Percentiles rank a stretch among this genome's conserved stretches.
phyloP scores from a whole-genome alignment of 2,113 vertebrate genomes.

The Zosterops borbonicus region DNA sequence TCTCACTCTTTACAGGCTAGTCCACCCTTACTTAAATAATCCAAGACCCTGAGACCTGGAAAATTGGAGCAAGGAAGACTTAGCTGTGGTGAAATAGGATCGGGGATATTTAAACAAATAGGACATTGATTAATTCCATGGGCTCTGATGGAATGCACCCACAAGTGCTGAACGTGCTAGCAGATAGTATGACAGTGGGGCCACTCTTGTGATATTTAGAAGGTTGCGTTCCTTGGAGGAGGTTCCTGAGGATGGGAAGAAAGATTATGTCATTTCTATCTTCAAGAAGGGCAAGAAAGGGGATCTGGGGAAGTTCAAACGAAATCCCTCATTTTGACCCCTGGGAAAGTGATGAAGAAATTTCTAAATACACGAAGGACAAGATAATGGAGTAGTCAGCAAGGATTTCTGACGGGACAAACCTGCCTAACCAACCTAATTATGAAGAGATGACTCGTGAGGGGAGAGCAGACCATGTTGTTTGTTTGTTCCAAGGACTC shows the following conservation, averaged over 20 bases:
- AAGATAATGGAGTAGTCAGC: neutral
- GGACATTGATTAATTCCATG: neutral
- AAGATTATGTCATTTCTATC: neutral
- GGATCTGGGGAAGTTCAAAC: neutral
- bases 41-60: neutral
- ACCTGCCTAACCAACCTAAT: neutral
- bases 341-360: neutral
- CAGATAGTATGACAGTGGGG: neutral
- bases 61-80: neutral
- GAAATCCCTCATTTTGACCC: neutral
- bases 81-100: neutral
- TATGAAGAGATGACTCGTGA: neutral
- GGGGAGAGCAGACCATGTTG: neutral
- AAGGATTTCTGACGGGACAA: neutral
- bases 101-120: neutral
- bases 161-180: neutral
- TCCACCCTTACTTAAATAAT: neutral
- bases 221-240: neutral
- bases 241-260: neutral
- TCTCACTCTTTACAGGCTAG: neutral
- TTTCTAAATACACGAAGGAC: neutral
- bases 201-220: neutral
- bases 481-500: neutral
- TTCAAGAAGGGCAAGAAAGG: neutral
- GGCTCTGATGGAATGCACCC: neutral